Evolutionary conservation across 1,140 invertebrate genomes (phyloP).

Genomic region (Papilio polyxenes): DNA sequence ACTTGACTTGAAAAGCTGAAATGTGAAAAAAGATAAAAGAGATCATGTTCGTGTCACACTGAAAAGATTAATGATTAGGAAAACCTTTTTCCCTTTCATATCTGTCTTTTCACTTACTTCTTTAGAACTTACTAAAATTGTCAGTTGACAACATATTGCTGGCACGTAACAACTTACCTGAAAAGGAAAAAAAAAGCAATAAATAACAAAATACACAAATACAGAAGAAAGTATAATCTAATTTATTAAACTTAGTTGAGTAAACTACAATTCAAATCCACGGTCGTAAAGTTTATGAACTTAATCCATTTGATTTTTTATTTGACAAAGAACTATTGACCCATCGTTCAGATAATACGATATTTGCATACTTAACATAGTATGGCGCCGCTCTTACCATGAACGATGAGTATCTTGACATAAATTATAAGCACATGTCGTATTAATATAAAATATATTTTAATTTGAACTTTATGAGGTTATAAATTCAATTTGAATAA

Average conservation of each 20-base stretch:
- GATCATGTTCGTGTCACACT: background rate
- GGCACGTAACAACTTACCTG: conserved; percentile 49
- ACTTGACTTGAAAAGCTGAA: background rate
- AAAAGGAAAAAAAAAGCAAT: conserved; percentile 44
- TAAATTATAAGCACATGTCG: conserved; percentile 25
- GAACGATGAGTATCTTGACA: conserved; percentile 18
- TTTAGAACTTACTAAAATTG: conserved; percentile 9
- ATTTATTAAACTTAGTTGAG: background rate
- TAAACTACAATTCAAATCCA: background rate
- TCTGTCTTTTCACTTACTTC: background rate
- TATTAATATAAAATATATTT: conserved; percentile 26
- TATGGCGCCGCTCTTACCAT: conserved; percentile 18
- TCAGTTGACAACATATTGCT: conserved; percentile 17
- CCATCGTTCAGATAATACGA: background rate
- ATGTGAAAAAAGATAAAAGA: background rate
- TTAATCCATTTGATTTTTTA: background rate
- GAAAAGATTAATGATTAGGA: background rate
- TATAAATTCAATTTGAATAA: conserved; percentile 24
- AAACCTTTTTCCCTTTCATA: background rate
- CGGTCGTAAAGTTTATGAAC: background rate
- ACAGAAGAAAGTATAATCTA: background rate
- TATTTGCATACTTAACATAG: conserved; percentile 30
- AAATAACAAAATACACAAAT: background rate
- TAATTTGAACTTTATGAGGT: conserved; percentile 22
- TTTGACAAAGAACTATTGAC: conserved; percentile 21